A percentile compares a stretch with the other conserved stretches of the same genome.
phyloP scores from a whole-genome alignment of 2,113 vertebrate genomes.

The Vanacampus margaritifer region DNA sequence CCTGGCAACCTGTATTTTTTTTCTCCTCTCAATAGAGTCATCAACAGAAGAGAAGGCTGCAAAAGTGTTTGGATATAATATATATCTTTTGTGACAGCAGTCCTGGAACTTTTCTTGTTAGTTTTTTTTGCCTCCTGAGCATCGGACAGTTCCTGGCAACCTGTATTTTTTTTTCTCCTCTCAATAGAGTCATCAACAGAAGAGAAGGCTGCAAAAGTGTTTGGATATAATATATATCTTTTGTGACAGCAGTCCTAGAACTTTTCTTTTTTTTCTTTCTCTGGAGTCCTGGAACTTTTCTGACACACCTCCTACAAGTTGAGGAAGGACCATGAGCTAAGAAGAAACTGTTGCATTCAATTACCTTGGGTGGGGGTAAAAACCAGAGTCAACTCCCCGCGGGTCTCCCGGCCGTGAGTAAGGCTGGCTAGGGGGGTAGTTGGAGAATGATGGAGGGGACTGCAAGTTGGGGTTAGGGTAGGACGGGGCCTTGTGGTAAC shows the following conservation, averaged over 20 bases:
- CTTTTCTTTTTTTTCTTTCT: no score
- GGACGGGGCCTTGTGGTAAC: slow-evolving; percentile 54
- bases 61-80: neutral
- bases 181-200: no score
- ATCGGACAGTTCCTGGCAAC: no score
- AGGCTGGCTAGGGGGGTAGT: slow-evolving; percentile 70
- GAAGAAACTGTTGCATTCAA: neutral
- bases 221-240: neutral
- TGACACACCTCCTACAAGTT: neutral
- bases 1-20: no score
- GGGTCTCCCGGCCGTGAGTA: slow-evolving; percentile 75
- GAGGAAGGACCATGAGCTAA: neutral
- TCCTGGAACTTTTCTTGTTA: no score
- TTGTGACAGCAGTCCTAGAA: neutral
- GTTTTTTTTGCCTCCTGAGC: no score
- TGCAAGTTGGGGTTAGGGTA: slow-evolving; percentile 56
- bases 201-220: neutral
- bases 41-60: neutral
- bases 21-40: no score
- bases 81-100: neutral
- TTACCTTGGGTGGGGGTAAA: slow-evolving; percentile 73
- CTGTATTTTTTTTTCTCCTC: no score
- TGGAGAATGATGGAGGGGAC: slow-evolving; percentile 72
- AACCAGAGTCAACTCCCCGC: slow-evolving; percentile 74
- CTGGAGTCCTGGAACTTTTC: no score